phyloP scores from a whole-genome alignment of 2,888 invertebrate species.

The Clepsis dumicolana region DNA sequence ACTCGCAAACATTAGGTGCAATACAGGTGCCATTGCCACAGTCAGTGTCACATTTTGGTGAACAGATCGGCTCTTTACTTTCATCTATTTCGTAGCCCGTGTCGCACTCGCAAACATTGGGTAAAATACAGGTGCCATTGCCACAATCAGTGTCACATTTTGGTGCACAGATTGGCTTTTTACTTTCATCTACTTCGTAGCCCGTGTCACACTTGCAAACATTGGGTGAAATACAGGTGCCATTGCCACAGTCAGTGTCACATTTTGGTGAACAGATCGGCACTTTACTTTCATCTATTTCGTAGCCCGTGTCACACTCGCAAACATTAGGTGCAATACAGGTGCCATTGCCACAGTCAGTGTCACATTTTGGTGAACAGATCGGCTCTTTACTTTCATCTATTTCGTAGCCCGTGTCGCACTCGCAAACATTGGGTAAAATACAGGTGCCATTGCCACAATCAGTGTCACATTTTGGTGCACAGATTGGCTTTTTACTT shows the following conservation, averaged over 20 bases:
- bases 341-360: constrained; percentile 59
- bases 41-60: not conserved
- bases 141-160: constrained; percentile 54
- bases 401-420: constrained; percentile 45
- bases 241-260: not conserved
- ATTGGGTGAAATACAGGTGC: constrained; percentile 12
- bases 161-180: constrained; percentile 46
- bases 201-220: constrained; percentile 27
- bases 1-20: not conserved
- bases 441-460: constrained; percentile 43
- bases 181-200: constrained; percentile 29
- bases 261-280: not conserved
- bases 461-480: constrained; percentile 29
- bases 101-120: not conserved
- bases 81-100: not conserved
- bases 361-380: constrained; percentile 51
- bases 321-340: constrained; percentile 48
- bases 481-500: constrained; percentile 41
- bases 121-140: constrained; percentile 58
- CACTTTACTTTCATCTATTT: not conserved
- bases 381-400: not conserved
- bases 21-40: not conserved
- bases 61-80: not conserved
- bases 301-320: not conserved
- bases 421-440: constrained; percentile 45